Conservation (phyloP, 2,888 invertebrate species). For the Balanococcus diminutus region DNA sequence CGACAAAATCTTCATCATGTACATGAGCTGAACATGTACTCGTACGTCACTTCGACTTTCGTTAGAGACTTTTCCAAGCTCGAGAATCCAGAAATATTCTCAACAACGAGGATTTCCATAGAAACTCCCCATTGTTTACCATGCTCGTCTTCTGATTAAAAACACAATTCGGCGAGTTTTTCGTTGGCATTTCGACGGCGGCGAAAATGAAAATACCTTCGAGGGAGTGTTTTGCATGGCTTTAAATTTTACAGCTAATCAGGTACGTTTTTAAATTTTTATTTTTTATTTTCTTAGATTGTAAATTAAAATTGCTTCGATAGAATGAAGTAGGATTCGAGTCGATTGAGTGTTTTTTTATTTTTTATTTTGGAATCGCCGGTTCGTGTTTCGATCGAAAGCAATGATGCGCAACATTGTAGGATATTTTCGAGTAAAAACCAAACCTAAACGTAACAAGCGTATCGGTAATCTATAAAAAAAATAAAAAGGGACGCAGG, state of each 20-base stretch:
- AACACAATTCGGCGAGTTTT: neutral
- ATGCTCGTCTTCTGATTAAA: neutral
- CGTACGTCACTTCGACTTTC: neutral
- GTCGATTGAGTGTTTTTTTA: too few species aligned
- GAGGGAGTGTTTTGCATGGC: conserved; percentile 27
- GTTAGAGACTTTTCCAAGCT: neutral
- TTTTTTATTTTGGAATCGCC: neutral
- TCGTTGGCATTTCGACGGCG: neutral
- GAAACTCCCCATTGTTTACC: conserved; percentile 51
- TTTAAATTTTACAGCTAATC: conserved; percentile 47
- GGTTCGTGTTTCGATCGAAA: conserved; percentile 13
- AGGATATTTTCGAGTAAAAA: neutral
- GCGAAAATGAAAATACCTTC: conserved; percentile 38
- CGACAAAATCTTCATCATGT: conserved; percentile 28
- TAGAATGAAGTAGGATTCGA: too few species aligned
- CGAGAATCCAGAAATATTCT: conserved; percentile 11
- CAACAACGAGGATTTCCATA: conserved; percentile 50
- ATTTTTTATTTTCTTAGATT: neutral
- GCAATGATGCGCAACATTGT: neutral
- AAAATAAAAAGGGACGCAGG: conserved; percentile 53
- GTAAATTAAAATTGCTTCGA: too few species aligned
- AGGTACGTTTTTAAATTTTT: conserved; percentile 16
- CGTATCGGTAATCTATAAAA: conserved; percentile 11
- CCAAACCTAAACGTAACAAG: neutral
- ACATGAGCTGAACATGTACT: neutral